phyloP scores from a whole-genome alignment of 1,140 invertebrate species.

The Zaprionus lachaisei region DNA sequence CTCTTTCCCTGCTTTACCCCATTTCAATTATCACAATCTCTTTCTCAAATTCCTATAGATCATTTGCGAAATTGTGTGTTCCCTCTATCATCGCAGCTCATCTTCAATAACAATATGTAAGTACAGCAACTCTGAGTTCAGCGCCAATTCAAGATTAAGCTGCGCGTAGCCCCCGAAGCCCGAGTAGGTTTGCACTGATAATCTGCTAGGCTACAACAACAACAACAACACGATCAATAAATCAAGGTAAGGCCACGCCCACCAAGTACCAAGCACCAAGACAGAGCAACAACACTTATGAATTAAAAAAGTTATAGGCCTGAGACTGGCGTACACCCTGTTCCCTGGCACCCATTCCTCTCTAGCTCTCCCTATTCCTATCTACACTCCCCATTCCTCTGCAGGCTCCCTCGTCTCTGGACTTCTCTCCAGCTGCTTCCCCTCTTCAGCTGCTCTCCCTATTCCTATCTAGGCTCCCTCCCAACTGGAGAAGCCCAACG shows the following conservation, averaged over 20 bases:
- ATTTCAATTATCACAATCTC: not conserved
- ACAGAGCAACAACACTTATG: constrained; percentile 44
- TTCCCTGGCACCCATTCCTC: not conserved
- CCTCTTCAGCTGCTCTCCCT: not conserved
- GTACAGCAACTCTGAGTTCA: not conserved
- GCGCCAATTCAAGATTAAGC: constrained; percentile 22
- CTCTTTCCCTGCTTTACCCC: not conserved
- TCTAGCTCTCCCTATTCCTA: not conserved
- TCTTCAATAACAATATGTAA: constrained; percentile 21
- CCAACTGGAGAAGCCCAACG: not conserved
- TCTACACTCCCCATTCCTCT: not conserved
- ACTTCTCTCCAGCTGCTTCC: not conserved
- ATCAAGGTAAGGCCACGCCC: constrained; percentile 61
- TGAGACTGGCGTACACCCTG: not conserved
- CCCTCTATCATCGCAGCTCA: constrained; percentile 6
- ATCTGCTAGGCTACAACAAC: constrained; percentile 1
- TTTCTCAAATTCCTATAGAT: not conserved
- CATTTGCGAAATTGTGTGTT: not conserved
- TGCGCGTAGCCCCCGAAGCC: not conserved
- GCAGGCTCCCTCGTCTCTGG: not conserved
- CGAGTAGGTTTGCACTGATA: constrained; percentile 5
- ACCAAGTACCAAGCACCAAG: constrained; percentile 12
- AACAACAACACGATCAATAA: constrained; percentile 53
- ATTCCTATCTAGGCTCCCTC: not conserved
- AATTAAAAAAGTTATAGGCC: constrained; percentile 59